These are phyloP conservation scores for Temnothorax unifasciatus DNA, from an alignment of 2,888 invertebrate species.

Conservation along the genomic window DNA sequence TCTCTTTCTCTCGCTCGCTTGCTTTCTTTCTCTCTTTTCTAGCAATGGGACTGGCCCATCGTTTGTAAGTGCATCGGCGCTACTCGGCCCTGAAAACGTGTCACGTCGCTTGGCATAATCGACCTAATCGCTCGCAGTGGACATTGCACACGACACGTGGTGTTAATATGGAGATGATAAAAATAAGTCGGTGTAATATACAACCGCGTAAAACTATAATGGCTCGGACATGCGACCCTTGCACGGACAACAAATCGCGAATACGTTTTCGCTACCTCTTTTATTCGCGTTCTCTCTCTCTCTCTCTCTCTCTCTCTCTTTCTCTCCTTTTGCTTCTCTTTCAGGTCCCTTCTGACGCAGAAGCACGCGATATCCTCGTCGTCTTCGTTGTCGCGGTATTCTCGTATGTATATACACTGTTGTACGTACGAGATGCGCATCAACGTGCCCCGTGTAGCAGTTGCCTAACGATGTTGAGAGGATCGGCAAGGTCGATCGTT, in stretches of 20 bases:
- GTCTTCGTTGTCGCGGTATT: slow-evolving; percentile 53
- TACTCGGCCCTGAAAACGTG: slow-evolving; percentile 1
- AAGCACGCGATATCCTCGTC: slow-evolving; percentile 51
- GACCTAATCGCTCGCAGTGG: slow-evolving; percentile 17
- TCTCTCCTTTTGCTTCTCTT: background rate
- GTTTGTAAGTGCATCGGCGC: slow-evolving; percentile 18
- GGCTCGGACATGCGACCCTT: slow-evolving; percentile 66
- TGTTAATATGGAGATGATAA: slow-evolving; percentile 74
- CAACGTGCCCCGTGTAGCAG: slow-evolving; percentile 61
- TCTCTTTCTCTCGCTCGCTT: background rate
- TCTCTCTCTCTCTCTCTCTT: slow-evolving; percentile 27
- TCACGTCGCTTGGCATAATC: slow-evolving; percentile 4
- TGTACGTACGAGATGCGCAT: slow-evolving; percentile 61
- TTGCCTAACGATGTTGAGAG: slow-evolving; percentile 72
- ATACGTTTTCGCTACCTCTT: slow-evolving; percentile 40
- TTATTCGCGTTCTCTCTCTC: background rate
- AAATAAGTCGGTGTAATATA: slow-evolving; percentile 71
- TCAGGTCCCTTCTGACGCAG: slow-evolving; percentile 24
- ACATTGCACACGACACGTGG: slow-evolving; percentile 22
- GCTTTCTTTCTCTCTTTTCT: background rate
- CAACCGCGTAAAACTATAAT: slow-evolving; percentile 68
- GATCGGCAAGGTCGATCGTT: slow-evolving; percentile 76
- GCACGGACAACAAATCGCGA: slow-evolving; percentile 40
- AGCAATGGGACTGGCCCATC: slow-evolving; percentile 23
- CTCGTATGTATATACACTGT: slow-evolving; percentile 20